Evolutionary conservation across 2,113 vertebrate species (phyloP), one percentile per base, ranked within the genome.

Genomic region (Passer domesticus): DNA sequence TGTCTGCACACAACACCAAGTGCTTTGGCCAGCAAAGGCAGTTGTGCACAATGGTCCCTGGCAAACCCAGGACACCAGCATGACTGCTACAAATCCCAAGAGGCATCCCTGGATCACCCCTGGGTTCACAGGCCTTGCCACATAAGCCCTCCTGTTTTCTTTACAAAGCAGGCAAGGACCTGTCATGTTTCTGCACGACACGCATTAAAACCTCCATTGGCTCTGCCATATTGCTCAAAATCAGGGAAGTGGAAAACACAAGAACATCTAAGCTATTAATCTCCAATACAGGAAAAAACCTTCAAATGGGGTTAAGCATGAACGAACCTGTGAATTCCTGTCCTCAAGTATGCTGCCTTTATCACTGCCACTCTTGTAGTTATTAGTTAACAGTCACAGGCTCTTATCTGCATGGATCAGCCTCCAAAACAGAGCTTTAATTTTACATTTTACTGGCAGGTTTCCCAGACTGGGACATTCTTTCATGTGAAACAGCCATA

Each of bases 401-500:
- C 94, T 87, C 81, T 96, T 97, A 96, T 97, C 95, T 95, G 89
- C 11, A 0, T 35, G 89, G 66, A 95, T 95, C 92, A 53, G 92
- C 19, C 92, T 84, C 69, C 77, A 89, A 92, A 95, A 95, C 95
- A 97, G 94, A 94, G 92, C 87, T 96, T 94, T 89, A 95, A 87
- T 96, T 97, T 96, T 92, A 92, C 76, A 90, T 93, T 92, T 94
- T 79, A 87, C 87, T 96, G 96, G 94, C 95, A 91, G 3, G 2
- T 82, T 95, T 96, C 96, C 95, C 95, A 92, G 96, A 89, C n/a
- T 64, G 72, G 81, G 93, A 95, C 95, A 94, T 95, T 97, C 93
- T 82, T 94, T 93, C 81, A 91, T 95, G 91, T 87, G 95, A 95
- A 97, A 82, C 33, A 94, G 91, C 49, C 49, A 1, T 94, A 68